These are phyloP conservation scores for Odobenus rosmarus DNA, from an alignment of 2,113 vertebrate species.

Conservation along the genomic window DNA sequence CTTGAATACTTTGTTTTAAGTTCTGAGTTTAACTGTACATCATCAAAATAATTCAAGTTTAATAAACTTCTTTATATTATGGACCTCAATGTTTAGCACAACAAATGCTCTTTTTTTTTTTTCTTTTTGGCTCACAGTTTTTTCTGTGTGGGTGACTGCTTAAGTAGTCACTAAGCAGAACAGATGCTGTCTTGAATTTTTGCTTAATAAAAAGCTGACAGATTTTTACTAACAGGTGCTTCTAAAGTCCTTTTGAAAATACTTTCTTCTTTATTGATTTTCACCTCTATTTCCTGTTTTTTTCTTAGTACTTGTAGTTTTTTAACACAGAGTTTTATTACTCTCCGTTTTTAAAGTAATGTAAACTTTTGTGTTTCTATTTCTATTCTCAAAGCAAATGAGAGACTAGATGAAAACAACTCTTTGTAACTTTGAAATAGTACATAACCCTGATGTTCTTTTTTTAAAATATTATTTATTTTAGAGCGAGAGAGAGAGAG, in stretches of 20 bases:
- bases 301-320: background rate
- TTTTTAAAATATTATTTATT: background rate
- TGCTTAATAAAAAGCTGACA: slow-evolving; percentile 5
- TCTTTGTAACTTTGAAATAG: slow-evolving; percentile 11
- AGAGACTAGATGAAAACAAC: background rate
- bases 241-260: background rate
- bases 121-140: background rate
- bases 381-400: background rate
- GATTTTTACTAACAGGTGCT: slow-evolving; percentile 42
- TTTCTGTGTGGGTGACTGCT: slow-evolving; percentile 33
- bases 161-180: slow-evolving; percentile 19
- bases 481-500: background rate
- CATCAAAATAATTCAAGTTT: slow-evolving; percentile 14
- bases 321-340: background rate
- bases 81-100: slow-evolving; percentile 19
- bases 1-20: background rate
- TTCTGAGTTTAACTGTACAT: background rate
- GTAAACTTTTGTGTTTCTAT: background rate
- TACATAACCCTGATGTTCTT: background rate
- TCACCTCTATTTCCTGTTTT: background rate
- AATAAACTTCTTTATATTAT: slow-evolving; percentile 15
- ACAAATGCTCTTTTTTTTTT: slow-evolving; percentile 44
- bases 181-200: slow-evolving; percentile 58
- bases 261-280: slow-evolving; percentile 20
- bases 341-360: slow-evolving; percentile 22